Evolutionary conservation across 2,113 vertebrate genomes (phyloP).

Genomic region (Sciurus niger): DNA sequence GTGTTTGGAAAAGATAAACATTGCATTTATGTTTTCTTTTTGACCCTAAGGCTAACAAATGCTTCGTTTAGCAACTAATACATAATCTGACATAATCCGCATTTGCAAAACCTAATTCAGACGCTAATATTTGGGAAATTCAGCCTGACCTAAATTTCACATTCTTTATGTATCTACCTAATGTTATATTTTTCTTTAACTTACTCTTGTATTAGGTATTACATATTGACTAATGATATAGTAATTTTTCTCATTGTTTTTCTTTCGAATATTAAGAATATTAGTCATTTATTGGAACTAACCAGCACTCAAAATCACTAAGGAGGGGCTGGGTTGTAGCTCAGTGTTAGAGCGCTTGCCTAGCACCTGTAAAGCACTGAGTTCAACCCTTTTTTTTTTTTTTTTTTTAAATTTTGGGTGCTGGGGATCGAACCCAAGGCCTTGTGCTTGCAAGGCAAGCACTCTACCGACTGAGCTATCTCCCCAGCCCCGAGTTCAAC

Average conservation of each 20-base stretch:
- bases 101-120: not conserved
- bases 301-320: not conserved
- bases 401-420: too few species aligned
- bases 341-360: too few species aligned
- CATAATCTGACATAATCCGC: not conserved
- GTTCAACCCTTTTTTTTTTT: too few species aligned
- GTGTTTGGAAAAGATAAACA: not conserved
- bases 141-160: not conserved
- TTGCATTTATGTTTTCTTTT: not conserved
- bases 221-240: not conserved
- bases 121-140: not conserved
- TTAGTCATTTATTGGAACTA: not conserved
- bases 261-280: not conserved
- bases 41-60: not conserved
- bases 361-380: too few species aligned
- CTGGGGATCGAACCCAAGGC: too few species aligned
- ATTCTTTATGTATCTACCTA: conserved; percentile 3
- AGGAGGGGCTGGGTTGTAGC: too few species aligned
- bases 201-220: not conserved
- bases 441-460: too few species aligned
- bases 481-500: too few species aligned
- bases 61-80: not conserved
- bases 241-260: not conserved
- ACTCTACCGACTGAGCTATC: too few species aligned
- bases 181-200: conserved; percentile 3